phyloP scores from a whole-genome alignment of 2,113 vertebrate genomes.

The Leptosomus discolor region DNA sequence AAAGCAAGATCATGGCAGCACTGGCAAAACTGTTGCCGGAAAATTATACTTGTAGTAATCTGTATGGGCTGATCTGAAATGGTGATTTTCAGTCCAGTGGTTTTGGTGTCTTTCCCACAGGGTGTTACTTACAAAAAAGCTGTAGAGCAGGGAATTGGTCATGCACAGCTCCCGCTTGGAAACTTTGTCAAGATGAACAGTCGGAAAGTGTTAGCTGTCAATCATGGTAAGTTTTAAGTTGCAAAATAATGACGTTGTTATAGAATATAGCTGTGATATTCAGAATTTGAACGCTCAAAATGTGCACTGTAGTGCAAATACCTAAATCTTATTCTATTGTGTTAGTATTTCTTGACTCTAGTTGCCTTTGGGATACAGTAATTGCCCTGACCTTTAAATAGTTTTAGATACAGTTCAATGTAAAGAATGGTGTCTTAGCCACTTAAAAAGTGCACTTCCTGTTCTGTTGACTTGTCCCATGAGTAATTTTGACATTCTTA shows the following conservation, averaged over 20 bases:
- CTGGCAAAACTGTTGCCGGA: background rate
- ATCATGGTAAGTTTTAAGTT: conserved; percentile 85
- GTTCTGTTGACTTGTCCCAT: background rate
- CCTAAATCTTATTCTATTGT: background rate
- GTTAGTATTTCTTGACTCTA: background rate
- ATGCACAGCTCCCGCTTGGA: conserved; percentile 92
- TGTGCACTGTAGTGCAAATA: background rate
- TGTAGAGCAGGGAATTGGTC: conserved; percentile 83
- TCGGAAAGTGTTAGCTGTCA: conserved; percentile 93
- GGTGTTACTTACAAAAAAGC: conserved; percentile 88
- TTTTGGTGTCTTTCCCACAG: conserved; percentile 69
- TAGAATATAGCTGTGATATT: background rate
- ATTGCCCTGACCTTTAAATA: background rate
- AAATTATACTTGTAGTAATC: background rate
- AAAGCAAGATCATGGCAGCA: background rate
- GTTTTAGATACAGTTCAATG: background rate
- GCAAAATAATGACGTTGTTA: background rate
- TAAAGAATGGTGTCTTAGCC: background rate
- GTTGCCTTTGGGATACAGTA: background rate
- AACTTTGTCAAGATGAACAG: conserved; percentile 97
- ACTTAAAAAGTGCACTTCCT: background rate
- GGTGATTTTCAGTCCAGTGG: background rate
- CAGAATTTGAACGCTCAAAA: background rate
- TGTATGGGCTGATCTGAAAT: background rate
- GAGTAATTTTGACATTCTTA: background rate